Evolutionary conservation across 2,797 vertebrate species (phyloP).

Genomic region (Urophycis tenuis): DNA sequence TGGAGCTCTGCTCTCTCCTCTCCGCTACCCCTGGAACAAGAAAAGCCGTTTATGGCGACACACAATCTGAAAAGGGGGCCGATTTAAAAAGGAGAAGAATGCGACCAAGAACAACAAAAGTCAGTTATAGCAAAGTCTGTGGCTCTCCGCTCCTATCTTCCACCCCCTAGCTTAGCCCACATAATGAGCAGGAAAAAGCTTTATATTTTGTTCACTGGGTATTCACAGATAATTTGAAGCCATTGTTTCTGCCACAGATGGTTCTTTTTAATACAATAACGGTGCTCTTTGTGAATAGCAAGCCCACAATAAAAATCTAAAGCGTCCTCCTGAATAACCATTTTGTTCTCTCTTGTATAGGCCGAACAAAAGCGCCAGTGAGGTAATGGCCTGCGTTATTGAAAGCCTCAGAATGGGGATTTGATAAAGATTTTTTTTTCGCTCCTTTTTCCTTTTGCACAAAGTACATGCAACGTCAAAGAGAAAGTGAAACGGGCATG

Average conservation of each 20-base stretch:
- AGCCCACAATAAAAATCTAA: slow-evolving; percentile 99
- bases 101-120: slow-evolving; percentile 99
- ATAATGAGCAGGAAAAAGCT: slow-evolving; percentile 97
- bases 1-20: slow-evolving; percentile 52
- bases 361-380: slow-evolving; percentile 99
- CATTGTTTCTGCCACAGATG: slow-evolving; percentile 99
- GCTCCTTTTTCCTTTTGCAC: slow-evolving; percentile 65
- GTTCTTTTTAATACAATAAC: slow-evolving; percentile 99
- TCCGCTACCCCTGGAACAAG: slow-evolving; percentile 86
- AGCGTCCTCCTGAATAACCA: slow-evolving; percentile 99
- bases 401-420: slow-evolving; percentile 96
- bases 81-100: slow-evolving; percentile 96
- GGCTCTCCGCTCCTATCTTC: slow-evolving; percentile 75
- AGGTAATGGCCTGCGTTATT: slow-evolving; percentile 99
- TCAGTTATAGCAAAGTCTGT: slow-evolving; percentile 86
- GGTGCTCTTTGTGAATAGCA: slow-evolving; percentile 97
- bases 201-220: slow-evolving; percentile 99
- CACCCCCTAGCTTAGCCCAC: slow-evolving; percentile 87
- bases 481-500: slow-evolving; percentile 71
- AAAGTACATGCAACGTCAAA: slow-evolving; percentile 84
- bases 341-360: slow-evolving; percentile 99
- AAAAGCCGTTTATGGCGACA: slow-evolving; percentile 97
- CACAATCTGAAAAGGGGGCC: slow-evolving; percentile 91
- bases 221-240: slow-evolving; percentile 99
- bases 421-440: slow-evolving; percentile 92